Conservation (phyloP, 2,888 invertebrate genomes). For the Drosophila birchii region DNA sequence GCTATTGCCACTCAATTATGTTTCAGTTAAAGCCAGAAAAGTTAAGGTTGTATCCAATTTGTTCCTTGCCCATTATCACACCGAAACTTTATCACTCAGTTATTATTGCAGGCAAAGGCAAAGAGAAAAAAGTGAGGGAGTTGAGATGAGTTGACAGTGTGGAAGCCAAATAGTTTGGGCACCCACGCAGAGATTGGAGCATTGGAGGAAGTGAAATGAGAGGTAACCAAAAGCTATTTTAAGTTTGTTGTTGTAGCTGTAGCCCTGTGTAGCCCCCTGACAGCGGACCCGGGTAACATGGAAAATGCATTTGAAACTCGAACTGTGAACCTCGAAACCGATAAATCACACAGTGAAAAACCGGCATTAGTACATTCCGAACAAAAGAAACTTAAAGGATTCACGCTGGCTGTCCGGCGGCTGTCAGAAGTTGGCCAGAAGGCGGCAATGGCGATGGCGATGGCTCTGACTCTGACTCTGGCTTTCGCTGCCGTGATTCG, state of each 20-base stretch:
- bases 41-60: constrained; percentile 23
- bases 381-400: constrained; percentile 78
- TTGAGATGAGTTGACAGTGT: constrained; percentile 70
- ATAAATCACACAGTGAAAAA: constrained; percentile 82
- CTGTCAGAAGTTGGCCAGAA: constrained; percentile 49
- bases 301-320: constrained; percentile 81
- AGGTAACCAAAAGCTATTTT: constrained; percentile 63
- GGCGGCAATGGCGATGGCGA: constrained; percentile 12
- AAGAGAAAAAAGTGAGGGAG: constrained; percentile 33
- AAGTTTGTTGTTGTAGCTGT: constrained; percentile 66
- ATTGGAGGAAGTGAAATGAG: constrained; percentile 33
- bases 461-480: constrained; percentile 1
- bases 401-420: constrained; percentile 62
- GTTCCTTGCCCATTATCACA: constrained; percentile 3
- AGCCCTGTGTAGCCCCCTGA: constrained; percentile 35
- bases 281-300: constrained; percentile 54
- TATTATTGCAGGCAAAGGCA: constrained; percentile 50
- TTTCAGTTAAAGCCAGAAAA: constrained; percentile 8
- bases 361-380: constrained; percentile 76
- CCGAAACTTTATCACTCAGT: constrained; percentile 58
- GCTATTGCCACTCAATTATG: constrained; percentile 9
- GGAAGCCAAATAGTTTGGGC: constrained; percentile 67
- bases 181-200: constrained; percentile 38
- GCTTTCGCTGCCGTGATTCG: constrained; percentile 19
- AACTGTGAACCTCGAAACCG: constrained; percentile 79